A percentile compares a stretch with the other conserved stretches of the same genome.
Evolutionary conservation across 2,113 vertebrate genomes (phyloP).

Genomic region (Trichechus manatus): DNA sequence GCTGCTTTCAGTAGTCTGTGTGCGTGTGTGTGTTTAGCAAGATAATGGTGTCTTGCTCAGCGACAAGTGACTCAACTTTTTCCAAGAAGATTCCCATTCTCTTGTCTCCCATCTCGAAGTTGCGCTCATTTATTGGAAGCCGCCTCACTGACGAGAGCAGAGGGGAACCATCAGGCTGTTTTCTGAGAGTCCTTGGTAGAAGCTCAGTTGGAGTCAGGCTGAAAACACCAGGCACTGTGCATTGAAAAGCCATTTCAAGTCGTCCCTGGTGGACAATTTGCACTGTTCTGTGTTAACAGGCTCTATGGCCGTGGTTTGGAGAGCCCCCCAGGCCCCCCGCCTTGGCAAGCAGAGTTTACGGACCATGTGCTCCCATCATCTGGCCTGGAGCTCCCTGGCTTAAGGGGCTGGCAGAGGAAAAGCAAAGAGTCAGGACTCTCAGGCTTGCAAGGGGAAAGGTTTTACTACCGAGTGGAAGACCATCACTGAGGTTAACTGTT

Average conservation of each 20-base stretch:
- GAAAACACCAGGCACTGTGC: slow-evolving; percentile 79
- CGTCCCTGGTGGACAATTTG: slow-evolving; percentile 87
- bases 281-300: slow-evolving; percentile 86
- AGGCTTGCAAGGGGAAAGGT: slow-evolving; percentile 81
- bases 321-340: slow-evolving; percentile 79
- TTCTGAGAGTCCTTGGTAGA: slow-evolving; percentile 83
- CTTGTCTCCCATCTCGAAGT: slow-evolving; percentile 68
- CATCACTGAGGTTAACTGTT: slow-evolving; percentile 63
- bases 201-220: slow-evolving; percentile 83
- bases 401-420: slow-evolving; percentile 83
- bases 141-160: slow-evolving; percentile 83
- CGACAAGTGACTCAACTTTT: slow-evolving; percentile 51
- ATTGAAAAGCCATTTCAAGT: slow-evolving; percentile 86
- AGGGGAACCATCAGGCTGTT: slow-evolving; percentile 82
- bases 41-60: slow-evolving; percentile 51
- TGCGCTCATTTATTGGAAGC: slow-evolving; percentile 86
- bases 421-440: slow-evolving; percentile 84
- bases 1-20: slow-evolving; percentile 78
- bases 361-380: slow-evolving; percentile 81
- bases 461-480: slow-evolving; percentile 76
- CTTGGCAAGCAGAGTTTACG: slow-evolving; percentile 85
- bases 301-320: slow-evolving; percentile 82
- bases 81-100: slow-evolving; percentile 57
- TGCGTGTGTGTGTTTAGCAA: slow-evolving; percentile 47
- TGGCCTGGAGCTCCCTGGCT: slow-evolving; percentile 80